Conservation (phyloP, 2,797 vertebrate species). For the Acestrorhynchus altus region DNA sequence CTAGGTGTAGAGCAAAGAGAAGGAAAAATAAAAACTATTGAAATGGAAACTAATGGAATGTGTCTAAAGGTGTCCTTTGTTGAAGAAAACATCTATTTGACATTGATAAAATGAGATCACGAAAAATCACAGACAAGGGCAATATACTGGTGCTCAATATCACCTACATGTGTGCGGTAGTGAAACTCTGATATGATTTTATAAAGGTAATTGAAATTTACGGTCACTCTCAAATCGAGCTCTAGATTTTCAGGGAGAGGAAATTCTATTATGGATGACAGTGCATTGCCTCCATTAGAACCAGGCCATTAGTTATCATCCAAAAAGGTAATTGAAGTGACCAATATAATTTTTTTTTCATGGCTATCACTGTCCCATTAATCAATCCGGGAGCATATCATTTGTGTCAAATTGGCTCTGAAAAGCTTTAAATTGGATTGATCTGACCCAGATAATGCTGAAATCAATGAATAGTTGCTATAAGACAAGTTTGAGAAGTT, state of each 20-base stretch:
- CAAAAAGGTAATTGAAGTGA: slow-evolving; percentile 79
- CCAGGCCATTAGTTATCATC: slow-evolving; percentile 84
- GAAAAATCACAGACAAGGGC: slow-evolving; percentile 75
- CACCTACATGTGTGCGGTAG: slow-evolving; percentile 83
- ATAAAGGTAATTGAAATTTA: slow-evolving; percentile 87
- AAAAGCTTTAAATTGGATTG: slow-evolving; percentile 82
- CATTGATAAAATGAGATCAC: slow-evolving; percentile 80
- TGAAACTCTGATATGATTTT: slow-evolving; percentile 81
- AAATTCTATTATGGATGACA: slow-evolving; percentile 83
- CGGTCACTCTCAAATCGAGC: slow-evolving; percentile 81
- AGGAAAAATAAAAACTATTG: background rate
- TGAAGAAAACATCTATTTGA: slow-evolving; percentile 73
- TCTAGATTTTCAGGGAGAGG: slow-evolving; percentile 75
- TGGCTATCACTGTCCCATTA: slow-evolving; percentile 78
- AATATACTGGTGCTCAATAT: slow-evolving; percentile 76
- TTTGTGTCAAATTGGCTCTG: slow-evolving; percentile 69
- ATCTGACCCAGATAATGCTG: slow-evolving; percentile 78
- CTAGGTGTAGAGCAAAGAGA: background rate
- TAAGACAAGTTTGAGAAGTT: slow-evolving; percentile 76
- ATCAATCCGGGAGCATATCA: slow-evolving; percentile 76
- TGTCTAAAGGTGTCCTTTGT: slow-evolving; percentile 40
- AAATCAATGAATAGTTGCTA: slow-evolving; percentile 80
- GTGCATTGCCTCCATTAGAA: slow-evolving; percentile 82
- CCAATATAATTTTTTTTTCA: slow-evolving; percentile 78
- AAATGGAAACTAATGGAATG: slow-evolving; percentile 29